A percentile compares a stretch with the other conserved stretches of the same genome.
Conservation (phyloP, 1,140 invertebrate species). For the Drosophila melanica region DNA sequence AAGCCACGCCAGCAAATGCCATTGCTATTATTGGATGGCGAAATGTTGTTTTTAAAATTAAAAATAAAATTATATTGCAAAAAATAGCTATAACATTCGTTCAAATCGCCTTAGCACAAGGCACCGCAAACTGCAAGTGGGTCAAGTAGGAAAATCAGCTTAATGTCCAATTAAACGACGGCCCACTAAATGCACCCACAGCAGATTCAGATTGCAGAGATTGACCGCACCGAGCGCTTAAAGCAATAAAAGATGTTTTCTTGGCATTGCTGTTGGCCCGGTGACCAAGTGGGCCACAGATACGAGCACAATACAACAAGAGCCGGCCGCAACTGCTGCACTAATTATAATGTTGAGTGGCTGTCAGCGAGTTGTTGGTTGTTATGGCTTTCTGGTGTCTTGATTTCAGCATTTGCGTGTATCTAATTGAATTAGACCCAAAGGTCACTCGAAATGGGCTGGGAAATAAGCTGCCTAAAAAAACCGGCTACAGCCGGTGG, state of each 20-base stretch:
- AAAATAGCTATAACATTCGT: not conserved
- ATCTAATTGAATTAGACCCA: constrained; percentile 71
- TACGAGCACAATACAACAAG: constrained; percentile 19
- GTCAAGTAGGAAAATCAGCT: constrained; percentile 24
- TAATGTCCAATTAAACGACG: constrained; percentile 23
- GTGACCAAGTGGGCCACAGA: constrained; percentile 2
- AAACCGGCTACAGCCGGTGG: not conserved
- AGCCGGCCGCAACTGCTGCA: constrained; percentile 38
- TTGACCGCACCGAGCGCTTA: not conserved
- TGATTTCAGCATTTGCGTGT: constrained; percentile 44
- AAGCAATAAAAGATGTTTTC: constrained; percentile 10
- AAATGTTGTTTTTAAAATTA: not conserved
- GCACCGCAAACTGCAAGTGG: constrained; percentile 12
- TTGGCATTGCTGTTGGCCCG: constrained; percentile 11
- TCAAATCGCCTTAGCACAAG: constrained; percentile 1
- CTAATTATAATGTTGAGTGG: constrained; percentile 61
- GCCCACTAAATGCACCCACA: constrained; percentile 1
- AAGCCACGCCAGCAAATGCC: no score
- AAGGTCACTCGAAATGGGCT: constrained; percentile 67
- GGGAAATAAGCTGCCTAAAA: constrained; percentile 27
- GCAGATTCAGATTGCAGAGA: not conserved
- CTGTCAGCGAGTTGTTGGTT: constrained; percentile 14
- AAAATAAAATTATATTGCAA: not conserved
- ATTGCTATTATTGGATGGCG: no score
- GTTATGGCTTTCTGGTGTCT: constrained; percentile 17